Evolutionary conservation across 2,113 vertebrate species (phyloP).

Genomic region (Piprites chloris): DNA sequence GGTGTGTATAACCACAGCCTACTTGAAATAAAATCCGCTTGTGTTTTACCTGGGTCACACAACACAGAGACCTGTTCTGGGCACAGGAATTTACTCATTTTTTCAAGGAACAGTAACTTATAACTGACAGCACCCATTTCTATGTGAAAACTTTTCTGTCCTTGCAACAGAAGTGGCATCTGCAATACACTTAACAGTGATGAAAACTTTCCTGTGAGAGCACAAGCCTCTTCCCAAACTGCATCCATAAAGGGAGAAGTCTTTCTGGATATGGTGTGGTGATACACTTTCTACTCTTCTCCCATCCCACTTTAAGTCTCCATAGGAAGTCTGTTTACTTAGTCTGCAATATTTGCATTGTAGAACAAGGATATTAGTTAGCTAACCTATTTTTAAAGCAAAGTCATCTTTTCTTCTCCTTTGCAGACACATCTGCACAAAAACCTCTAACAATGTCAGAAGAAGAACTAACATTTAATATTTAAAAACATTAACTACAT

Average conservation of each 20-base stretch:
- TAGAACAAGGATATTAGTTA: neutral
- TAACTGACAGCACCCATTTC: neutral
- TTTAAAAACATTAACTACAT: neutral
- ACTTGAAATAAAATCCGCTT: neutral
- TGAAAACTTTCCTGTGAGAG: neutral
- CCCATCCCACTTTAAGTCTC: neutral
- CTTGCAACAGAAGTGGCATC: neutral
- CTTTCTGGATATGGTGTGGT: neutral
- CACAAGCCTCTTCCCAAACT: neutral
- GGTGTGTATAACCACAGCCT: accelerated
- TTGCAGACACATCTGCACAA: neutral
- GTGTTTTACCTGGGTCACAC: neutral
- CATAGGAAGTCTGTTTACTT: neutral
- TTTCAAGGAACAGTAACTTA: neutral
- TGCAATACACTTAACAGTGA: neutral
- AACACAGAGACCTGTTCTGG: neutral
- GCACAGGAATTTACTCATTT: neutral
- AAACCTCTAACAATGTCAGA: neutral
- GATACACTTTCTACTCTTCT: neutral
- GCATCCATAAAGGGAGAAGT: neutral
- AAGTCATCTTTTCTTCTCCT: neutral
- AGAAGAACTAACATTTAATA: neutral
- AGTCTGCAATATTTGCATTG: neutral
- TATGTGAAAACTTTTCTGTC: neutral
- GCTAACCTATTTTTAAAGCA: neutral